A percentile compares a stretch with the other conserved stretches of the same genome.
These are phyloP conservation scores for Trichogramma dendrolimi DNA, from an alignment of 2,888 invertebrate species.

Conservation along the genomic window DNA sequence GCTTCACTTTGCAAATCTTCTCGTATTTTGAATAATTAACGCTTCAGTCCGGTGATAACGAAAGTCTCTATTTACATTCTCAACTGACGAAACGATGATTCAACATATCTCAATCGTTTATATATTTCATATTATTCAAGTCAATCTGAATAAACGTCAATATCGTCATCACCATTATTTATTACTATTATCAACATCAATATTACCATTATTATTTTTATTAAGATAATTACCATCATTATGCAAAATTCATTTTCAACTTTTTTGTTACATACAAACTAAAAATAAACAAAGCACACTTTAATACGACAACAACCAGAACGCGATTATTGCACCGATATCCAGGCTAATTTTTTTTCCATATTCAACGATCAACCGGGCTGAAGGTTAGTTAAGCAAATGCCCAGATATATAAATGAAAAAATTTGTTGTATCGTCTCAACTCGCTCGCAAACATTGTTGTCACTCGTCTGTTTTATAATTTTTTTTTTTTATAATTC, in stretches of 20 bases:
- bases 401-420: slow-evolving; percentile 21
- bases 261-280: slow-evolving; percentile 19
- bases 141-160: slow-evolving; percentile 6
- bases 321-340: slow-evolving; percentile 27
- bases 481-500: slow-evolving; percentile 20
- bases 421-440: slow-evolving; percentile 1
- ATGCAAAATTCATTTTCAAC: neutral
- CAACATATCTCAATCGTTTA: slow-evolving; percentile 2
- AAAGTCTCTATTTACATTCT: slow-evolving; percentile 26
- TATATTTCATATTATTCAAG: slow-evolving; percentile 21
- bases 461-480: no score
- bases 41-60: slow-evolving; percentile 38
- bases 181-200: slow-evolving; percentile 7
- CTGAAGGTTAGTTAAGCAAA: slow-evolving; percentile 37
- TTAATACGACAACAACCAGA: slow-evolving; percentile 6
- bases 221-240: slow-evolving; percentile 17
- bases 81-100: slow-evolving; percentile 21
- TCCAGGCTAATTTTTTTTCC: slow-evolving; percentile 25
- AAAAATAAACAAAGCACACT: slow-evolving; percentile 24
- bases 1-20: slow-evolving; percentile 1
- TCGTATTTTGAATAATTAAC: slow-evolving; percentile 24
- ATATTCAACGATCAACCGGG: slow-evolving; percentile 32
- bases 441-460: no score
- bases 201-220: slow-evolving; percentile 27
- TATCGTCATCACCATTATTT: neutral